A percentile compares a stretch with the other conserved stretches of the same genome.
Evolutionary conservation across 1,140 invertebrate species (phyloP).

Genomic region (Steinernema khuongi): DNA sequence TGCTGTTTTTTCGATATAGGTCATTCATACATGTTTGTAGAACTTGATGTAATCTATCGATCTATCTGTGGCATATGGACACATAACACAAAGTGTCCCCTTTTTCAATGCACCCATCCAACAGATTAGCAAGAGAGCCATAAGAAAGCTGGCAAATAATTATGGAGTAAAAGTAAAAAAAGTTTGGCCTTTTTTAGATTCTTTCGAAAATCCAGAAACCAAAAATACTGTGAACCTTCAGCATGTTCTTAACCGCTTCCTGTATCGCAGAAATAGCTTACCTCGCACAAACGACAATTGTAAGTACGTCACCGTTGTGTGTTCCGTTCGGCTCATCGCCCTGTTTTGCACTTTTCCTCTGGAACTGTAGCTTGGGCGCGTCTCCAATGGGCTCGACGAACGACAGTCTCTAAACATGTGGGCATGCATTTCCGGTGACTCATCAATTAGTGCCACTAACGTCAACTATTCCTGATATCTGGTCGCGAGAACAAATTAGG

Average conservation of each 20-base stretch:
- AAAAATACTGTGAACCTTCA: too few species aligned
- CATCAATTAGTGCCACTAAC: not conserved
- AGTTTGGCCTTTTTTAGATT: too few species aligned
- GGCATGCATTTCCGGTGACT: not conserved
- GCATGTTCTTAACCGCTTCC: not conserved
- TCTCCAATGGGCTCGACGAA: constrained; percentile 25
- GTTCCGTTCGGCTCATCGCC: not conserved
- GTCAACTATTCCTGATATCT: not conserved
- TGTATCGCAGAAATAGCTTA: not conserved
- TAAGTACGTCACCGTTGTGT: not conserved
- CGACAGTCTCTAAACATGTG: not conserved
- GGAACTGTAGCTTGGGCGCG: not conserved
- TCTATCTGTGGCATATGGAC: too few species aligned
- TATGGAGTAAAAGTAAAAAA: too few species aligned
- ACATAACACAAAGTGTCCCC: too few species aligned
- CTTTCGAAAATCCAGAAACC: too few species aligned
- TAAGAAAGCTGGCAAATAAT: too few species aligned
- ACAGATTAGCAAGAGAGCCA: too few species aligned
- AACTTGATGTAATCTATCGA: too few species aligned
- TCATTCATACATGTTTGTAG: too few species aligned
- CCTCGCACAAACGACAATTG: constrained; percentile 39
- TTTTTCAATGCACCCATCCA: too few species aligned
- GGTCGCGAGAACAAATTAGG: not conserved
- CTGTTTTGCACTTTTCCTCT: not conserved
- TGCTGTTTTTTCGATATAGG: too few species aligned